Base-by-base conservation (phyloP, 2,888 invertebrate species). In the Epiblema foenella region DNA sequence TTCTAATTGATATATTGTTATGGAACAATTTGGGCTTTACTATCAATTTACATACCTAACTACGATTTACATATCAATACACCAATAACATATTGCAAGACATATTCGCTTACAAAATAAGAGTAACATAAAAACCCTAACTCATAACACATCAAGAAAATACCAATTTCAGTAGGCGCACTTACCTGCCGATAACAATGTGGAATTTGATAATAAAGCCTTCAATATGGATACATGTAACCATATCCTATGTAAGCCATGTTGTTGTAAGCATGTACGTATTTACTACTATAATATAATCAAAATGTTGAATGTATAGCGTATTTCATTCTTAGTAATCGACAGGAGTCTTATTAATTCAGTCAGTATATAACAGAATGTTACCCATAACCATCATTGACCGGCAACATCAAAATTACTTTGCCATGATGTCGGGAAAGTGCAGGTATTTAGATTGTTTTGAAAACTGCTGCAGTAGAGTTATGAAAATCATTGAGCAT, bases 1-100 rank as follows among this genome's bases (percentile, higher is more conserved):
- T 69, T 69, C 39, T 58, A 69, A 69, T 69, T 63, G 58, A 69
- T 51, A 51, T 63, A 64, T 69, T 69, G 64, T 69, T 64, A 69
- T 69, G 69, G 51, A 51, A 51, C 18, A 24, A 49, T 51, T 37
- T 49, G 37, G 69, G 64, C 58, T 69, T 69, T 58, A 69, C 39
- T 69, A 69, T 64, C 57, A 64, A 57, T 64, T 24, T 51, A 33
- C 39, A 39, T 46, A 60, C n/a, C 11, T 12, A n/a, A 15, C 7
- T 15, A 57, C 18, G 33, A 12, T 1, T 12, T 57, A 52, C 0
- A 51, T 4, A 37, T 37, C 3, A 20, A 7, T 54, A 54, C 20
- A 12, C 9, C 12, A 52, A 18, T 1, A 18, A 52, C 12, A 20
- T 46, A 46, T 46, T n/a, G 20, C 12, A 24, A 12, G 12, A 20